Conservation (phyloP, 2,888 invertebrate species). For the Liodrosophila aerea region DNA sequence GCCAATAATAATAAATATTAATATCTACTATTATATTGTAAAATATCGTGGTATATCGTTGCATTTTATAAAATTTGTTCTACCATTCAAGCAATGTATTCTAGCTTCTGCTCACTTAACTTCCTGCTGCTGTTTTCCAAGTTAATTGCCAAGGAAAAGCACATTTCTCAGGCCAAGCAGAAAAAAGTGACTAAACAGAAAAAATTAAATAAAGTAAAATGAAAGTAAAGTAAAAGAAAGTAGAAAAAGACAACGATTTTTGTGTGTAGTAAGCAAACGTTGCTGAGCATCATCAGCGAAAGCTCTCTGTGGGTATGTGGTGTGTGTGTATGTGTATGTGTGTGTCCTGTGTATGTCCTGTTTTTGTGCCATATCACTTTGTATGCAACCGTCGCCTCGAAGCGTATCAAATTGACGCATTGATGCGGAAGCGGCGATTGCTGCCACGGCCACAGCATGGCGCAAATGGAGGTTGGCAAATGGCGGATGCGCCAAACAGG, state of each 20-base stretch:
- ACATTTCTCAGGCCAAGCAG: conserved; percentile 7
- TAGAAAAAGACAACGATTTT: conserved; percentile 20
- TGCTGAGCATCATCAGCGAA: background rate
- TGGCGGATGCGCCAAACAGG: conserved; percentile 46
- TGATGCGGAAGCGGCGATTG: conserved; percentile 80
- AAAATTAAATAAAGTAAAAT: conserved; percentile 43
- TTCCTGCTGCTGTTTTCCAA: conserved; percentile 22
- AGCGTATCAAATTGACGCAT: conserved; percentile 69
- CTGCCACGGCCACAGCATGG: conserved; percentile 42
- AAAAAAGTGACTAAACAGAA: conserved; percentile 58
- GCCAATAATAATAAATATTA: no score
- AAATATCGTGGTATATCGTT: no score
- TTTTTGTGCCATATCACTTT: conserved; percentile 49
- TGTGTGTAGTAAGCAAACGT: conserved; percentile 21
- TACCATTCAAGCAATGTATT: no score
- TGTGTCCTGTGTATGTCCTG: conserved; percentile 19
- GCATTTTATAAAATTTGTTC: no score
- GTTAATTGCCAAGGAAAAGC: conserved; percentile 50
- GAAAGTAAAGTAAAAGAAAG: conserved; percentile 13
- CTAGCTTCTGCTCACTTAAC: no score
- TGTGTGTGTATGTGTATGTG: conserved; percentile 6
- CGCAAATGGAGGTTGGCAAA: conserved; percentile 19
- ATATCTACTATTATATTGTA: no score
- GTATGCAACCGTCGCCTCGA: conserved; percentile 54
- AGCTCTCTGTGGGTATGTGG: conserved; percentile 1